Conservation (phyloP, 2,797 vertebrate species). For the Xenops minutus region DNA sequence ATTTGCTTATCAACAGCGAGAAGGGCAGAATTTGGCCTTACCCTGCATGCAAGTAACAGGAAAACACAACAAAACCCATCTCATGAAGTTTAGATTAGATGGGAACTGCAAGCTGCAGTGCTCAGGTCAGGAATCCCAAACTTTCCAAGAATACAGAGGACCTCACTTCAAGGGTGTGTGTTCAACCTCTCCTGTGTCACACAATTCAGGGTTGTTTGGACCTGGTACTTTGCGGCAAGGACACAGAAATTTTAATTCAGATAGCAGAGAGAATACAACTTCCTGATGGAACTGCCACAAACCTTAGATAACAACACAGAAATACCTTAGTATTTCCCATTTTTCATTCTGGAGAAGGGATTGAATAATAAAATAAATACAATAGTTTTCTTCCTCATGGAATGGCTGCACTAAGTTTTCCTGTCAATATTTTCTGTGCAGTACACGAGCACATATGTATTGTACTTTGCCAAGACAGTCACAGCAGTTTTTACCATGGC, state of each 20-base stretch:
- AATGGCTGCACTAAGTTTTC: not conserved
- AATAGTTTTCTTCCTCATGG: not conserved
- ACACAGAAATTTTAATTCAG: not conserved
- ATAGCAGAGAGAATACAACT: not conserved
- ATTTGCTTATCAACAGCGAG: not conserved
- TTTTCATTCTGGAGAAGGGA: not conserved
- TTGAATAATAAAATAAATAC: not conserved
- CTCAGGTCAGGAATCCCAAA: constrained; percentile 26
- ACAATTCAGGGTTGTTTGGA: not conserved
- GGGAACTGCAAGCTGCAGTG: not conserved
- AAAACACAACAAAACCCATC: constrained; percentile 1
- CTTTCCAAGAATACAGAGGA: constrained; percentile 16
- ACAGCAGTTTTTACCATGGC: not conserved
- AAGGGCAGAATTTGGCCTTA: constrained; percentile 27
- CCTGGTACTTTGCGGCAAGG: not conserved
- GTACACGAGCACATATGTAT: not conserved
- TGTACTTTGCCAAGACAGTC: not conserved
- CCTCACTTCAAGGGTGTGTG: not conserved
- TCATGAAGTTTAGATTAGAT: not conserved
- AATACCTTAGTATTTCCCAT: not conserved
- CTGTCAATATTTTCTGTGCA: not conserved
- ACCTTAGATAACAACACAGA: not conserved
- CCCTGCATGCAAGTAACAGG: not conserved
- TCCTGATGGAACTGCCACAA: not conserved
- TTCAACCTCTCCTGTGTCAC: not conserved